Percentiles rank a stretch among this genome's conserved stretches.
Evolutionary conservation across 1,140 invertebrate species (phyloP).

Genomic region (Babylonia areolata): DNA sequence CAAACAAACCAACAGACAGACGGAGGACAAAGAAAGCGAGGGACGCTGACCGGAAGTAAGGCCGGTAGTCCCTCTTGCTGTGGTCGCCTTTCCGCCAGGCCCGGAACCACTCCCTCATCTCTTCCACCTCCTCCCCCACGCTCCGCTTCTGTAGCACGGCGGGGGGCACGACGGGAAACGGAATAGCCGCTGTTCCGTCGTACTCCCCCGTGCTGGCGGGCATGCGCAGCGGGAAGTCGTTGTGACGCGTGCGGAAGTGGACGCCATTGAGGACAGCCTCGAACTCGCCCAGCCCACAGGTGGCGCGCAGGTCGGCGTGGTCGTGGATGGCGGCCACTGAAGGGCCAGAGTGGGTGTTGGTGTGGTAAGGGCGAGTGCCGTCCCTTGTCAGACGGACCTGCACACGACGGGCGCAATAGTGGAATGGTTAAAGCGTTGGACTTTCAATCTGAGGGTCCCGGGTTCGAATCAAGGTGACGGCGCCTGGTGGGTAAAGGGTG

Average conservation of each 20-base stretch:
- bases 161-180: conserved; percentile 63
- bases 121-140: conserved; percentile 56
- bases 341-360: conserved; percentile 31
- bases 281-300: conserved; percentile 66
- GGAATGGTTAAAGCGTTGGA: too few species aligned
- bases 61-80: conserved; percentile 55
- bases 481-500: too few species aligned
- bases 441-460: too few species aligned
- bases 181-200: conserved; percentile 55
- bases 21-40: too few species aligned
- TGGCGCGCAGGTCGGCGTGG: conserved; percentile 61
- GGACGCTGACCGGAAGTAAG: conserved; percentile 65
- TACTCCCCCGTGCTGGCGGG: conserved; percentile 50
- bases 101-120: conserved; percentile 68
- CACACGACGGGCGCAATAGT: too few species aligned
- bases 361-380: conserved; percentile 49
- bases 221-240: conserved; percentile 66
- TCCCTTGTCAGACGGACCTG: conserved; percentile 33
- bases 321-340: conserved; percentile 54
- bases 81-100: conserved; percentile 61
- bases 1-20: too few species aligned
- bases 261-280: conserved; percentile 66
- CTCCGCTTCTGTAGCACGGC: conserved; percentile 53
- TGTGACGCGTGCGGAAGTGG: conserved; percentile 69
- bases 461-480: too few species aligned